Base-by-base conservation (phyloP, 92 coral and sea anemone species). In the Phenganax stokvisi region DNA sequence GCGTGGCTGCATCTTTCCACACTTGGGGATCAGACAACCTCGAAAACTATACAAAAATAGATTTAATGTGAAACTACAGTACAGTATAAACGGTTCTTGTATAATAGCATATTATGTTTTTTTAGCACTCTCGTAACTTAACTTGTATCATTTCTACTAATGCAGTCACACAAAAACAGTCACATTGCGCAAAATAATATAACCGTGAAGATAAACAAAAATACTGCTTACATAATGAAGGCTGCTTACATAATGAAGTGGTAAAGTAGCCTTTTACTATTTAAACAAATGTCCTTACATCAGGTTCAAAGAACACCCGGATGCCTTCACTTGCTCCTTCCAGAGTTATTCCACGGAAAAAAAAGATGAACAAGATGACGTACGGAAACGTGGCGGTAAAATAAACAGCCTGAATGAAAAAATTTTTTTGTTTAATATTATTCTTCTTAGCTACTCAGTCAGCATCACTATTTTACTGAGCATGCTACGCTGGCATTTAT, bases 1-100 rank as follows among this genome's bases (percentile, higher is more conserved):
- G 97, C 1, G 96, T 93, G 20, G 97, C 97, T 54, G 97, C 97
- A 9, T 90, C 88, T 63, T 90, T 90, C 97, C 97, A 92, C 54
- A 92, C 97, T 85, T 89, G 84, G 68, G 98, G 97, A 64, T 92
- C 84, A 17, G 79, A 60, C 20, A 94, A 60, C 57, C 29, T 77
- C 13, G 81, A 77, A 51, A 77, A 77, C 81, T 77, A 62, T 28
- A 68, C 9, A 61, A 53, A 54, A 10, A 73, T 37, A 37, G 47
- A 37, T 37, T 37, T 37, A 2, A 37, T 37, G 47, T 37, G 47
- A 37, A 37, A 37, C 2, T 37, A 67, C 30, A 67, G 12, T 15
- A 67, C 73, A 12, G 12, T 3, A 37, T 2, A 67, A 67, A 15
- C 12, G 30, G 37, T 67, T 67, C 3, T 8, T 37, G 47, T 5